Base-by-base conservation (phyloP, 2,113 vertebrate genomes). In the Nesoenas mayeri region DNA sequence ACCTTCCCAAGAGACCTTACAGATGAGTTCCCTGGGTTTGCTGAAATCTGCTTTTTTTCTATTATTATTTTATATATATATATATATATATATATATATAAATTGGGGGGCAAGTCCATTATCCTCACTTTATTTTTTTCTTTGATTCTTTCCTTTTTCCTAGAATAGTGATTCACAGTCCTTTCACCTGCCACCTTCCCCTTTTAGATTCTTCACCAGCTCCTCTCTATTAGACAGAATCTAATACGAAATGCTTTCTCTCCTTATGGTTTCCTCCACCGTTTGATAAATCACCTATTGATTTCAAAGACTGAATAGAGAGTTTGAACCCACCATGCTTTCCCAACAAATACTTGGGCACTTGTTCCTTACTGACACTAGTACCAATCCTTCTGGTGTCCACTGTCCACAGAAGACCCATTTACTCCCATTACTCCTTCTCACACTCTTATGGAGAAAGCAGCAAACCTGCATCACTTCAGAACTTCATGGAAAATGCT, bases 261-360 rank as follows among this genome's bases (percentile, higher is more conserved):
- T 85, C 25, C 29, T 69, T 60, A 38, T 20, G 22, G 62, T 51
- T 86, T 83, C 36, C 34, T 64, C 16, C 32, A 24, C 16, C 4
- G 2, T 78, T 78, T 1, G 1, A 64, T 56, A 38, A 0, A 0
- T 25, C 38, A 9, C 24, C 51, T 9, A 48, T 72, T 79, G 0
- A 38, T 83, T 88, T 70, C 47, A 86, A 73, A 25, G n/a, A 24
- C 25, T 62, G 61, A 36, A 53, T 6, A 11, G 20, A 34, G 8
- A 48, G 20, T 50, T 94, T 86, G 34, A 95, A 51, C 9, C 5
- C 47, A 34, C 5, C 6, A 28, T 79, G 24, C 29, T 80, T 54
- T 88, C 16, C 15, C 6, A 80, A 50, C 2, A 88, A 77, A 44
- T 65, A 47, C 66, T 69, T 80, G 31, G 26, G 25, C 15, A 40